Evolutionary conservation across 1,140 invertebrate genomes (phyloP).

Genomic region (Drosophila melanica): DNA sequence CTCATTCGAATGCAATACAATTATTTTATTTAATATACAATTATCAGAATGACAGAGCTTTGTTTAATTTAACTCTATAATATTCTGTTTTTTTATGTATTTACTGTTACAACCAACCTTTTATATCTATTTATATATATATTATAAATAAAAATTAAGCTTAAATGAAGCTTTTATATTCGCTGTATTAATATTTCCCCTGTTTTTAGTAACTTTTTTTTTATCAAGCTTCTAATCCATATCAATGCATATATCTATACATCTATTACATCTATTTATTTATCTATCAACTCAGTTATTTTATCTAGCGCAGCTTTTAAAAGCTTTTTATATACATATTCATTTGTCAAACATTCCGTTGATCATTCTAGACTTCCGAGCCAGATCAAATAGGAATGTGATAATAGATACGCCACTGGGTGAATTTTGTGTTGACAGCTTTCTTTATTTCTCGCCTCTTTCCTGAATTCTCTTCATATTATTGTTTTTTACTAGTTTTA

Average conservation of each 20-base stretch:
- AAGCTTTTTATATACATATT: neutral
- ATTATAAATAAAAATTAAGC: too few species aligned
- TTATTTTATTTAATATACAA: neutral
- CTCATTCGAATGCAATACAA: neutral
- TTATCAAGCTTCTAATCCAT: too few species aligned
- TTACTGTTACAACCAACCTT: too few species aligned
- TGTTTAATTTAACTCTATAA: too few species aligned
- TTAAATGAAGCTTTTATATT: too few species aligned
- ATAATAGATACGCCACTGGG: constrained; percentile 8
- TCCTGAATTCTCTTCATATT: constrained; percentile 1
- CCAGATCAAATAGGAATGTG: constrained; percentile 27
- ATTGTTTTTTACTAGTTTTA: constrained; percentile 6
- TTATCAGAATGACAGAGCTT: neutral
- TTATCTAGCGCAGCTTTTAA: neutral
- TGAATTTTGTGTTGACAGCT: constrained; percentile 8
- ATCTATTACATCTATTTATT: too few species aligned
- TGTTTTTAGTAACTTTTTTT: too few species aligned
- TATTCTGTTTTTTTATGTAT: too few species aligned
- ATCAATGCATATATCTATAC: too few species aligned
- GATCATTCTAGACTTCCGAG: neutral
- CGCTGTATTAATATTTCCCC: too few species aligned
- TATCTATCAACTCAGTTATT: too few species aligned
- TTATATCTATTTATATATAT: too few species aligned
- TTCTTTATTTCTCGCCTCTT: constrained; percentile 12
- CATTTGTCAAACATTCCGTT: neutral